Conservation (phyloP, 37 sponge, comb jelly and placozoan species). For the Amphimedon queenslandica region DNA sequence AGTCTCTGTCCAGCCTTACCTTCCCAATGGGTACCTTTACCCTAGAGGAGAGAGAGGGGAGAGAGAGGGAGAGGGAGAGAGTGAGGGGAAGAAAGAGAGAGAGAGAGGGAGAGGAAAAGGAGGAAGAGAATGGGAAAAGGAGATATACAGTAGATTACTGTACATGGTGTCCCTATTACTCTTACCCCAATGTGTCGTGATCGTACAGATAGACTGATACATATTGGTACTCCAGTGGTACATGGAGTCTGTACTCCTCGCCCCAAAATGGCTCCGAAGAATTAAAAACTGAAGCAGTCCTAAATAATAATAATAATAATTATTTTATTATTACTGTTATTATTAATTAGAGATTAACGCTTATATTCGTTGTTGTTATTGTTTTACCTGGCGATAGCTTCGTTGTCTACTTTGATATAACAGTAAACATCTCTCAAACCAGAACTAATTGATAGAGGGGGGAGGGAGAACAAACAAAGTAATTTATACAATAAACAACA, state of each 20-base stretch:
- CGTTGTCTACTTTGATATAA: constrained; percentile 66
- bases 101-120: neutral
- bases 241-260: constrained; percentile 84
- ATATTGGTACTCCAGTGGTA: constrained; percentile 72
- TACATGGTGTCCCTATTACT: neutral
- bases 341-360: neutral
- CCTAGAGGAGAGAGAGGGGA: constrained; percentile 7
- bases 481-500: neutral
- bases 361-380: no score
- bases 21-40: constrained; percentile 70
- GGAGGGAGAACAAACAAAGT: neutral
- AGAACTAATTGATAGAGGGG: constrained; percentile 22
- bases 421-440: constrained; percentile 66
- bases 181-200: constrained; percentile 65
- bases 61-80: neutral
- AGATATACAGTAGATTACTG: neutral
- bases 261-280: constrained; percentile 88
- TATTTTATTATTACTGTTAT: neutral
- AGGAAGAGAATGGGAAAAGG: neutral
- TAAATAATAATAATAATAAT: neutral
- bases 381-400: constrained; percentile 70
- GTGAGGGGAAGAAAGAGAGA: neutral
- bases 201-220: constrained; percentile 77
- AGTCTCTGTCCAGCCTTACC: constrained; percentile 49
- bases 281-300: constrained; percentile 80